Conservation (phyloP, 37 sponge, comb jelly and placozoan genomes). For the Chondrilla cf. caribensis region DNA sequence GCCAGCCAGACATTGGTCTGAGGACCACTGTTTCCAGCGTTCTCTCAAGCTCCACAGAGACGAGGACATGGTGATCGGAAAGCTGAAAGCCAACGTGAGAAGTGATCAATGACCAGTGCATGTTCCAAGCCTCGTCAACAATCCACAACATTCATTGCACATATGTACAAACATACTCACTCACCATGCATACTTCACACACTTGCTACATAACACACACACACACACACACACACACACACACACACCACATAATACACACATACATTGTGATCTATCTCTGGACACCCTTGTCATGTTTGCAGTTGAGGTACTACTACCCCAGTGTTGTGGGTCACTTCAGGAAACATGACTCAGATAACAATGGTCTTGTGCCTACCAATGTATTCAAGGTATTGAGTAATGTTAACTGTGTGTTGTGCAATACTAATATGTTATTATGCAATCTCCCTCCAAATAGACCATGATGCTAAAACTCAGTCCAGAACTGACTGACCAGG, state of each 20-base stretch:
- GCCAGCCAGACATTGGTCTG: constrained; percentile 21
- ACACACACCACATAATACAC: too few species aligned
- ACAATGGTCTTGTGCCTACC: constrained; percentile 8
- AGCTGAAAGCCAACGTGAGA: constrained; percentile 27
- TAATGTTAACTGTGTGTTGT: neutral
- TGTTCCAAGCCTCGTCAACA: too few species aligned
- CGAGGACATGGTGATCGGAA: constrained; percentile 55
- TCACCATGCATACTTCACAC: too few species aligned
- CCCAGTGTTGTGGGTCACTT: constrained; percentile 28
- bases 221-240: too few species aligned
- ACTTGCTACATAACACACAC: too few species aligned
- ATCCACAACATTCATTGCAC: too few species aligned
- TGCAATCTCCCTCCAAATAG: neutral
- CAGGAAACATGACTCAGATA: neutral
- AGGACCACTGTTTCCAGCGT: constrained; percentile 59
- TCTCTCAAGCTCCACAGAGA: constrained; percentile 59
- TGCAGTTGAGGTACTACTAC: constrained; percentile 2
- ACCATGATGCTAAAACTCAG: neutral
- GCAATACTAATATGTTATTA: neutral
- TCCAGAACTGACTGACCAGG: neutral
- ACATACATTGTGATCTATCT: neutral
- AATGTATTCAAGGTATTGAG: constrained; percentile 16
- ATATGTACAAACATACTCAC: neutral
- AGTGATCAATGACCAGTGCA: neutral
- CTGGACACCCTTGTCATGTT: neutral